Base-by-base conservation (phyloP, 2,888 invertebrate species). In the Chymomyza fuscimana region DNA sequence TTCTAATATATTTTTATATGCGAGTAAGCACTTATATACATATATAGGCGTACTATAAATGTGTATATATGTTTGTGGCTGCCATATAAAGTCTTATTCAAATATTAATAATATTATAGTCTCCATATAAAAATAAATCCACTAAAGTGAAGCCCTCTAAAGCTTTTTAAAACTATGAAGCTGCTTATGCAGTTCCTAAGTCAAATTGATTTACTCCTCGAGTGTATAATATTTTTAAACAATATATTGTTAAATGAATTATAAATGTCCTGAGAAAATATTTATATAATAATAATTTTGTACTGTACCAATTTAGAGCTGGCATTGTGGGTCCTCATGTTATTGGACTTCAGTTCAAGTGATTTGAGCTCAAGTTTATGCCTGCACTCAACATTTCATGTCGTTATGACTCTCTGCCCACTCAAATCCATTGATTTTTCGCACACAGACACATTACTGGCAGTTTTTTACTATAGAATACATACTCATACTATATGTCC, bases 331-430 rank as follows among this genome's bases (percentile, higher is more conserved):
- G 56, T 25, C 6, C 56, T 25, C 12, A 25, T 29, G 3, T 5
- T 54, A 12, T 36, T 25, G 7, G 61, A 61, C 22, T 60, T 36
- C 36, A n/a, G 36, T 60, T 32, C 16, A 58, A 58, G 12, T 12
- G 56, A 58, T 25, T 61, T 61, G 5, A n/a, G 12, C n/a, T 40
- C 12, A 36, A 46, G 40, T 46, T 54, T 16, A n/a, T 19, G 54
- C 19, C 54, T 9, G 54, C 40, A 54, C 54, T n/a, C 54, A 54
- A 54, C 10, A 19, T 54, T 54, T 54, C 54, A 19, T 54, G 54
- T 54, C 54, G 19, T 22, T 54, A 19, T 19, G 22, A 19, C 54
- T 10, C n/a, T 16, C 54, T 54, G 54, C 54, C 54, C 19, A 54
- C 54, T 19, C n/a, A 7, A 19, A 16, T 15, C 54, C 54, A 54